Evolutionary conservation across 35 echinoderm and acorn worm species (phyloP).

Genomic region (Ophiothrix spiculata): DNA sequence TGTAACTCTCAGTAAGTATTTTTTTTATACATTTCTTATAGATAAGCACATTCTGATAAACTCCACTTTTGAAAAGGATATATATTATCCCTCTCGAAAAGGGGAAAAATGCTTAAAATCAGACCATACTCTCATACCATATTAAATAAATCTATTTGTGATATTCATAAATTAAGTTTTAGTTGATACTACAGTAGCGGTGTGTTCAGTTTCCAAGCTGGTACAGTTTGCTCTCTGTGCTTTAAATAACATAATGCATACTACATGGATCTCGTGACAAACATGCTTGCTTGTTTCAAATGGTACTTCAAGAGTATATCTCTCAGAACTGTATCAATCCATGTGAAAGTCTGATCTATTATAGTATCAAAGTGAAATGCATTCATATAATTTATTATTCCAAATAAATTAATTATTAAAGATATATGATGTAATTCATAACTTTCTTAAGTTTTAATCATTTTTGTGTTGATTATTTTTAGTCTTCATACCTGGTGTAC

Average conservation of each 20-base stretch:
- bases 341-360: neutral
- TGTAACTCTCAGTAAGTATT: neutral
- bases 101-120: neutral
- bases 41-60: neutral
- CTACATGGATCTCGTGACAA: too few species aligned
- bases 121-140: neutral
- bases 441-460: neutral
- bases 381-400: neutral
- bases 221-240: too few species aligned
- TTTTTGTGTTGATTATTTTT: neutral
- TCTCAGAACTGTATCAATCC: neutral
- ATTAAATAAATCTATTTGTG: neutral
- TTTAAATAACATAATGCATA: too few species aligned
- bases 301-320: neutral
- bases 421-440: neutral
- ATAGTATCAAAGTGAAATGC: neutral
- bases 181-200: too few species aligned
- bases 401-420: neutral
- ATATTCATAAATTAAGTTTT: neutral
- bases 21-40: neutral
- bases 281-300: too few species aligned
- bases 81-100: neutral
- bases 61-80: neutral
- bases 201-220: too few species aligned
- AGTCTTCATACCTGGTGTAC: neutral